Evolutionary conservation across 2,113 vertebrate genomes (phyloP).

Genomic region (Ceratotherium simum): DNA sequence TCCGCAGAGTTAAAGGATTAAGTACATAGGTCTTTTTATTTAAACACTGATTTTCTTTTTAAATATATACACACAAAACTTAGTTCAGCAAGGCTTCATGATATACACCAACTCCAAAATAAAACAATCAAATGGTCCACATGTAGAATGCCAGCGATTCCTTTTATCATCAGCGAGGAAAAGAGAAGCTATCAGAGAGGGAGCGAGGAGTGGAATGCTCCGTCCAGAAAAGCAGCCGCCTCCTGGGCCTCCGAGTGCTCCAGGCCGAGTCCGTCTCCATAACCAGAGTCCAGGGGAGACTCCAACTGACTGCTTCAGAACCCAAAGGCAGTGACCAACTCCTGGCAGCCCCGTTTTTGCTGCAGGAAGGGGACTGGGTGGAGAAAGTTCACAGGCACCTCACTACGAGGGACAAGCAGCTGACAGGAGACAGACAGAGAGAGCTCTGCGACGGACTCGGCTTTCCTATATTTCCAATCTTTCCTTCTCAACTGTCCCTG

Average conservation of each 20-base stretch:
- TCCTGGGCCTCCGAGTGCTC: conserved; percentile 75
- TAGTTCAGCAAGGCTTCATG: conserved; percentile 91
- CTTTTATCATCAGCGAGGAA: conserved; percentile 84
- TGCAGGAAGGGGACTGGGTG: conserved; percentile 65
- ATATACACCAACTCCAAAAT: conserved; percentile 92
- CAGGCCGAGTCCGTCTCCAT: conserved; percentile 78
- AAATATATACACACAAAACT: conserved; percentile 93
- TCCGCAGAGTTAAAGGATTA: conserved; percentile 91
- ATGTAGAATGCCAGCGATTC: conserved; percentile 87
- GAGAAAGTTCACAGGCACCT: conserved; percentile 35
- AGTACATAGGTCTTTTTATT: conserved; percentile 92
- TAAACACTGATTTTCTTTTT: conserved; percentile 90
- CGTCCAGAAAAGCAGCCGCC: conserved; percentile 73
- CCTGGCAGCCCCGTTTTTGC: conserved; percentile 52
- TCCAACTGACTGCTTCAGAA: not conserved
- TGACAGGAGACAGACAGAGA: conserved; percentile 74
- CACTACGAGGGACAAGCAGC: not conserved
- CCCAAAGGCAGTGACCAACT: conserved; percentile 79
- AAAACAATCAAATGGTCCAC: conserved; percentile 92
- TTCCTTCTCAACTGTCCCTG: not conserved
- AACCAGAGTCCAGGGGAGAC: not conserved
- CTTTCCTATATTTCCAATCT: conserved; percentile 36
- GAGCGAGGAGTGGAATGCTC: conserved; percentile 68
- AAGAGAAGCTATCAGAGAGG: conserved; percentile 74
- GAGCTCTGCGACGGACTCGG: not conserved